Evolutionary conservation across 2,113 vertebrate species (phyloP).

Genomic region (Nibea albiflora): DNA sequence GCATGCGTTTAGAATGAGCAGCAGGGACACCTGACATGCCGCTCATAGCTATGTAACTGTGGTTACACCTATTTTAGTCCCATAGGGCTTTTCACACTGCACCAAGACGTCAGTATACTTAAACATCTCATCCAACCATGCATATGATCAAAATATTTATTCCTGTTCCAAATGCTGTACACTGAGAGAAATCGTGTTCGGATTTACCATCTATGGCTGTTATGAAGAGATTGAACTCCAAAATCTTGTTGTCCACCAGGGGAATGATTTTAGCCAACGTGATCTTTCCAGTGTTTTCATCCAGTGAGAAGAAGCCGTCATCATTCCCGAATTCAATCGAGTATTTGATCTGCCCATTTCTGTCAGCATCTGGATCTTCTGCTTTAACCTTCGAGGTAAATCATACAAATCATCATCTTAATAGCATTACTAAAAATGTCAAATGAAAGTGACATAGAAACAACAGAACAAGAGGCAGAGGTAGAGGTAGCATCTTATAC

Average conservation of each 20-base stretch:
- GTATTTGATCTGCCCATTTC: constrained; percentile 83
- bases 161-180: no score
- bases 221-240: constrained; percentile 82
- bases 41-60: not conserved
- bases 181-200: not conserved
- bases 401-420: constrained; percentile 1
- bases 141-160: not conserved
- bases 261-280: constrained; percentile 76
- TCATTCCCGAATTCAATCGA: constrained; percentile 81
- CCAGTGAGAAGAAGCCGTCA: constrained; percentile 79
- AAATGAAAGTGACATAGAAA: not conserved
- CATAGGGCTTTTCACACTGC: not conserved
- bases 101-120: not conserved
- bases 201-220: constrained; percentile 84
- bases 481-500: not conserved
- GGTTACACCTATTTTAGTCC: not conserved
- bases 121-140: not conserved
- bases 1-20: not conserved
- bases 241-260: constrained; percentile 64
- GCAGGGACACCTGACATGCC: not conserved
- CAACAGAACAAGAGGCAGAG: not conserved
- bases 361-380: constrained; percentile 79
- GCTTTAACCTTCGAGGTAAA: constrained; percentile 79
- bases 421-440: not conserved
- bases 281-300: constrained; percentile 78